Base-by-base conservation (phyloP, 2,113 vertebrate genomes). In the Cinclus mexicanus region DNA sequence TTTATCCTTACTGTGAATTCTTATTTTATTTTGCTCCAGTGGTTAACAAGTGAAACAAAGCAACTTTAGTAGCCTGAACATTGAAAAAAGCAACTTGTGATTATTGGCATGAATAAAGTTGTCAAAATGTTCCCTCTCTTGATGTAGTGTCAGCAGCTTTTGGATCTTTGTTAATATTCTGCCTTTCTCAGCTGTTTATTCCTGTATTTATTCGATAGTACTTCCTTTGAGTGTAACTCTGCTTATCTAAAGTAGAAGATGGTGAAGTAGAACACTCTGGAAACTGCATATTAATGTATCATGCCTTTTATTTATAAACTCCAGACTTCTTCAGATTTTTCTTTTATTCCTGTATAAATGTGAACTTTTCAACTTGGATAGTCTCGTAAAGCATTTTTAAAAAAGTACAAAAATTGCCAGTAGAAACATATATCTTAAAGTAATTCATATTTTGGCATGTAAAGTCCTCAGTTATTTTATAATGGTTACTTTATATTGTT, bases 301-400 rank as follows among this genome's bases (percentile, higher is more conserved):
- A 93, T 85, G 68, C 19, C 37, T 91, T 84, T 95, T 93, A 94
- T 94, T 96, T 95, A 94, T 90, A 95, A 96, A 94, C 88, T 95
- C 72, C 37, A 77, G 60, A 21, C 83, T 94, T 95, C 82, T 91
- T 95, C 81, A 76, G 56, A 91, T 95, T 92, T 92, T 92, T 95
- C 56, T 75, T 96, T 91, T 94, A 86, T 91, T 97, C 92, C 77
- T 95, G 71, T 86, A 92, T 83, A 96, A 96, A 97, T 96, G 76
- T 96, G 94, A 97, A 98, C 95, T 97, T 97, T 98, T 97, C 97
- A 97, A 97, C 96, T 83, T 91, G 85, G 86, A 97, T 88, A 95
- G 86, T 94, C 80, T 84, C 1, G 0, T 59, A 78, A 78, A 88
- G 20, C 28, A 80, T 59, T 46, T 23, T 6, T 1, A 7, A 89